Evolutionary conservation across 2,797 vertebrate genomes (phyloP), one percentile per base, ranked within the genome.

Genomic region (Brachymystax lenok): DNA sequence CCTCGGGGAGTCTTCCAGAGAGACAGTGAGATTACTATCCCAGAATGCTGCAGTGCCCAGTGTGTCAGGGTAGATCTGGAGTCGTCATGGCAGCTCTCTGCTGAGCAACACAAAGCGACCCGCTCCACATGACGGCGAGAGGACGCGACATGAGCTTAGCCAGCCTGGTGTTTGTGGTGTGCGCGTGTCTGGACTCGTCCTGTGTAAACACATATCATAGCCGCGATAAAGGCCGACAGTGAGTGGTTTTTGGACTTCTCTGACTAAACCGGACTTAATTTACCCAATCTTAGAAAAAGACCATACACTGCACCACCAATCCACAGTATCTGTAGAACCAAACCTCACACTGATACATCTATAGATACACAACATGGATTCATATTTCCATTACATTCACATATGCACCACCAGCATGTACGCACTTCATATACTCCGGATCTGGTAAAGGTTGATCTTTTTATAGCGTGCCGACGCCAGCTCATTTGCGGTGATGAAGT

Each of bases 401-500:
- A 46, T 14, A 21, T 50, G 35, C 16, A 28, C 21, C 70, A 50
- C 46, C 69, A 52, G 69, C 50, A 28, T 52, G 24, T 71, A 59
- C 7, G 19, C 69, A 10, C 14, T 2, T 24, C 27, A 19, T 28
- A 19, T 51, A 6, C 17, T 16, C 51, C 8, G 13, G 28, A 27
- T 19, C 71, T 56, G 51, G 27, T 24, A 30, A 71, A 71, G 70
- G 24, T 72, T 56, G 71, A 14, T 72, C 51, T 72, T 30, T 56
- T 30, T 33, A 54, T 72, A 72, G 70, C 51, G 16, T 8, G 16
- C 8, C 13, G 21, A 63, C 21, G 1, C 54, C 28, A 21, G 30
- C 56, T 74, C 56, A 21, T 63, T 63, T 74, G 72, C 19, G 33
- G 33, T 64, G 72, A 74, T 74, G 72, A 74, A 63, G 72, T 63